Evolutionary conservation across 2,888 invertebrate species (phyloP).

Genomic region (Cremastobaeus sp.): DNA sequence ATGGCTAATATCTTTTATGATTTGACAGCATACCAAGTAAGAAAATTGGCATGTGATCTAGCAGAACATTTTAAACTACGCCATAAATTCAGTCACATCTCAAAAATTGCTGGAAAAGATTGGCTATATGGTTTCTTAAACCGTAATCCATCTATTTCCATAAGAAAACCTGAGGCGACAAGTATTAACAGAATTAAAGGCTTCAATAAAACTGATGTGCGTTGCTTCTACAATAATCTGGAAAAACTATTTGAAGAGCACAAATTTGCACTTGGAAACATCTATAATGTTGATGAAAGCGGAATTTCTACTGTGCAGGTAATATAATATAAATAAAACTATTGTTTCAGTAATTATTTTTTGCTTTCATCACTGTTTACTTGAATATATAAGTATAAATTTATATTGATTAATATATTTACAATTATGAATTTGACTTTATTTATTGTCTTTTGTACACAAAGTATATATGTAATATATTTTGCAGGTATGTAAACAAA

Average conservation of each 20-base stretch:
- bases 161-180: slow-evolving; percentile 67
- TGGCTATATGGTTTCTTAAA: slow-evolving; percentile 66
- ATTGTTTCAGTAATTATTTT: too few species aligned
- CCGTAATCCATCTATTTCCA: slow-evolving; percentile 63
- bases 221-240: slow-evolving; percentile 57
- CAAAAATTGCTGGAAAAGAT: slow-evolving; percentile 63
- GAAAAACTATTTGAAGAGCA: slow-evolving; percentile 57
- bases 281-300: slow-evolving; percentile 77
- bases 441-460: too few species aligned
- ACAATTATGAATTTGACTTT: too few species aligned
- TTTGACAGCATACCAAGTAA: not conserved
- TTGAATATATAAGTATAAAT: too few species aligned
- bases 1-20: slow-evolving; percentile 5
- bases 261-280: slow-evolving; percentile 61
- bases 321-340: too few species aligned
- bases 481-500: too few species aligned
- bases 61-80: too few species aligned
- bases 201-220: slow-evolving; percentile 66
- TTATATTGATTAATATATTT: too few species aligned
- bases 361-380: too few species aligned
- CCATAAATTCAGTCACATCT: too few species aligned
- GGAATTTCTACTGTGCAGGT: slow-evolving; percentile 67
- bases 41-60: slow-evolving; percentile 6
- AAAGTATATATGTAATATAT: too few species aligned
- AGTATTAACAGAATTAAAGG: slow-evolving; percentile 66